phyloP scores from a whole-genome alignment of 2,888 invertebrate genomes.

The Busseola fusca region DNA sequence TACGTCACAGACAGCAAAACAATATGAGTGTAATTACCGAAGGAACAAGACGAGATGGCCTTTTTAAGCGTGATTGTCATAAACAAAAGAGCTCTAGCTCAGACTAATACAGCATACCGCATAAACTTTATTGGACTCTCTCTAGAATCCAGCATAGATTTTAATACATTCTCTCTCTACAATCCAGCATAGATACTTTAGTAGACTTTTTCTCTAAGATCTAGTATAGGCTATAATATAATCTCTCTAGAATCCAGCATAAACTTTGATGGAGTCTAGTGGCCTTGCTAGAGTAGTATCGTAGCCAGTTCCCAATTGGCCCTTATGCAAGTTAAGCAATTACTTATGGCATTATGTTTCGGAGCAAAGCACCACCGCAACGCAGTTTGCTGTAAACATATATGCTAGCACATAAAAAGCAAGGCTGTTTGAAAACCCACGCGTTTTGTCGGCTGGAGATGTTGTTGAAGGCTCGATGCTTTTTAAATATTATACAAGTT shows the following conservation, averaged over 20 bases:
- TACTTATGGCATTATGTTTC: too few relatives aligned
- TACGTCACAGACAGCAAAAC: background rate
- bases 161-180: background rate
- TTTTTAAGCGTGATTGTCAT: background rate
- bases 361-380: too few relatives aligned
- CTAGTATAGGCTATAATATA: background rate
- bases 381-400: too few relatives aligned
- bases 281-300: background rate
- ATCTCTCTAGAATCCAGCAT: background rate
- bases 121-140: background rate
- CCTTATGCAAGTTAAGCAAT: too few relatives aligned
- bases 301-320: too few relatives aligned
- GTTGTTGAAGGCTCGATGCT: too few relatives aligned
- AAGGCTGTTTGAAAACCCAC: too few relatives aligned
- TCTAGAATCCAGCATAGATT: background rate
- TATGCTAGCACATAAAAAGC: too few relatives aligned
- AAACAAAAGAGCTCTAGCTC: too few relatives aligned
- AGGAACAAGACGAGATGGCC: background rate
- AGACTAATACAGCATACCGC: background rate
- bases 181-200: background rate
- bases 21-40: background rate
- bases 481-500: too few relatives aligned
- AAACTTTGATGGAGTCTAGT: background rate
- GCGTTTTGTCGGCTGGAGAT: too few relatives aligned
- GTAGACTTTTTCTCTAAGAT: background rate